Evolutionary conservation across 2,888 invertebrate species (phyloP).

Genomic region (Epicampocera succincta): DNA sequence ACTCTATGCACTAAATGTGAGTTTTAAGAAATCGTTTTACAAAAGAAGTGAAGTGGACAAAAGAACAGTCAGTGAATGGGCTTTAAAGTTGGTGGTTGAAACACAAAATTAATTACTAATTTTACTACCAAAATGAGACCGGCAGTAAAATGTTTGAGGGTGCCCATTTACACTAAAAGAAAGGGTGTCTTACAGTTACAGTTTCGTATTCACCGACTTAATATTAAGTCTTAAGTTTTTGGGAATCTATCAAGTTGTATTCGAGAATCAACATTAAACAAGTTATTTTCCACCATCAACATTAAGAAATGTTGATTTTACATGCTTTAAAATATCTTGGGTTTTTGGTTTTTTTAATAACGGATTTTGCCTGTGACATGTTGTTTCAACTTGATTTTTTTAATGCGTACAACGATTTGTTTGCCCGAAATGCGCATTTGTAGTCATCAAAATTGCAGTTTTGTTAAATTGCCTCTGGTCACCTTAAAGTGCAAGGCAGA

Average conservation of each 20-base stretch:
- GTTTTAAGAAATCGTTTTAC: constrained; percentile 8
- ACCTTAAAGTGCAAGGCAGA: constrained; percentile 48
- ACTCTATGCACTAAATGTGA: constrained; percentile 56
- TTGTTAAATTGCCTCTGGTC: constrained; percentile 30
- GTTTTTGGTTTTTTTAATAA: too few relatives aligned
- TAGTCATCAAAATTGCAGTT: neutral
- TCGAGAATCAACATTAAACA: too few relatives aligned
- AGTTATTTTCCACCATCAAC: too few relatives aligned
- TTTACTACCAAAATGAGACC: constrained; percentile 26
- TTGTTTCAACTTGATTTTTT: too few relatives aligned
- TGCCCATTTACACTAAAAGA: constrained; percentile 3
- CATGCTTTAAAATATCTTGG: too few relatives aligned
- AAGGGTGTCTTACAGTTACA: neutral
- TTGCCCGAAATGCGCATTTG: neutral
- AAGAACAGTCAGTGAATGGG: constrained; percentile 37
- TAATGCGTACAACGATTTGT: neutral
- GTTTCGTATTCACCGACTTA: neutral
- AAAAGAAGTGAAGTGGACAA: neutral
- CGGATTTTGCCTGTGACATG: too few relatives aligned
- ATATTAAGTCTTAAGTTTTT: too few relatives aligned
- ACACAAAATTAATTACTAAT: constrained; percentile 46
- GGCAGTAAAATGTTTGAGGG: neutral
- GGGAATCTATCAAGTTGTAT: too few relatives aligned
- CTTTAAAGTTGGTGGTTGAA: constrained; percentile 30
- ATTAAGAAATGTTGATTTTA: too few relatives aligned